Conservation (phyloP, 2,113 vertebrate genomes). For the Atrichornis clamosus region DNA sequence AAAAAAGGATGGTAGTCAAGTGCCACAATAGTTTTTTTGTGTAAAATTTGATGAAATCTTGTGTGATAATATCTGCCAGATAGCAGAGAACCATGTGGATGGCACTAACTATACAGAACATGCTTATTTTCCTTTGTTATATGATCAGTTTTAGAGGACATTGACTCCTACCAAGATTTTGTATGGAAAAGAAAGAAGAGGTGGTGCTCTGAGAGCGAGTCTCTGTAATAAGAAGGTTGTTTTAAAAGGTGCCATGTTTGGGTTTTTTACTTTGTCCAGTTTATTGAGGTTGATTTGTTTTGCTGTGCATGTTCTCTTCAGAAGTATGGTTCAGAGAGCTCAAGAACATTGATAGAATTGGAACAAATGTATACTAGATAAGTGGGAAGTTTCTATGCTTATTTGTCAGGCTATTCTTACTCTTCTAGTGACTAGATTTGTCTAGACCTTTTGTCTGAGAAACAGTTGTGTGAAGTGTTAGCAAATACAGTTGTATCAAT, state of each 20-base stretch:
- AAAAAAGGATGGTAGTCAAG: constrained; percentile 38
- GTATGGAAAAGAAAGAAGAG: background rate
- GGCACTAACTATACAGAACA: background rate
- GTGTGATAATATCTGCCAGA: background rate
- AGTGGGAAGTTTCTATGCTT: background rate
- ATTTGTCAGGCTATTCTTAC: background rate
- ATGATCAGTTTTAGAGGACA: background rate
- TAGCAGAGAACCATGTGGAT: background rate
- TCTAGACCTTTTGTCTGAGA: background rate
- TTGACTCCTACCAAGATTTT: background rate
- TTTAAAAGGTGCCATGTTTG: background rate
- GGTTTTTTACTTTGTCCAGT: background rate
- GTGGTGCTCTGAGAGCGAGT: background rate
- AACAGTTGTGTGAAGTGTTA: background rate
- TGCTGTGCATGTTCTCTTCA: background rate
- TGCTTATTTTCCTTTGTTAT: background rate
- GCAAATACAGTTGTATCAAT: background rate
- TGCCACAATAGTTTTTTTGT: constrained; percentile 42
- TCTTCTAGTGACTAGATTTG: background rate
- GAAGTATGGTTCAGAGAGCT: background rate
- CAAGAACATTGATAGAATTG: background rate
- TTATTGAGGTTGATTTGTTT: background rate
- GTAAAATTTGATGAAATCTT: background rate
- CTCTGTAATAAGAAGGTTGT: background rate
- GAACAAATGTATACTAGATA: background rate